Percentiles rank a stretch among this genome's conserved stretches.
Conservation (phyloP, 2,888 invertebrate species). For the Drosophila pegasa region DNA sequence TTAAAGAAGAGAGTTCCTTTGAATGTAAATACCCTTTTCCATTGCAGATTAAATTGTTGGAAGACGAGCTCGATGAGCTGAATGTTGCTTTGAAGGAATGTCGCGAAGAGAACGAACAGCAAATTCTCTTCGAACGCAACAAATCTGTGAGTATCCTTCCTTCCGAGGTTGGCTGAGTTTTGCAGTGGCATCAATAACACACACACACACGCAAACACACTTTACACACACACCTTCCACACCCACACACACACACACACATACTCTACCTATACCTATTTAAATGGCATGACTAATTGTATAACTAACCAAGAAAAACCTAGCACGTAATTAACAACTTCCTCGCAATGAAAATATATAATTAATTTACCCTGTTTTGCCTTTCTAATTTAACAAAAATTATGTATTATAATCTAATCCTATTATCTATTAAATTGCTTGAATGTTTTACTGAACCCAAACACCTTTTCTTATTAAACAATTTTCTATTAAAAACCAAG, state of each 20-base stretch:
- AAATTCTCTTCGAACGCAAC: conserved; percentile 86
- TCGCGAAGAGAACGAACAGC: conserved; percentile 86
- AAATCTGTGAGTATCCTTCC: conserved; percentile 86
- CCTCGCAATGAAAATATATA: conserved; percentile 18
- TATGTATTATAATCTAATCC: conserved; percentile 34
- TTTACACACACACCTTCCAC: conserved; percentile 9
- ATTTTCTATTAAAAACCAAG: conserved; percentile 26
- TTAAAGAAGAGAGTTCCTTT: neutral
- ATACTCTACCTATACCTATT: neutral
- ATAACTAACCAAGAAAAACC: conserved; percentile 41
- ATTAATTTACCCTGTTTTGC: conserved; percentile 15
- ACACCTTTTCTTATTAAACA: conserved; percentile 18
- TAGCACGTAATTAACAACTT: conserved; percentile 25
- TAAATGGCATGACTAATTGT: conserved; percentile 22
- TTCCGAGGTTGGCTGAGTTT: conserved; percentile 71
- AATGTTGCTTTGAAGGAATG: conserved; percentile 88
- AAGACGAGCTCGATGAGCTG: conserved; percentile 90
- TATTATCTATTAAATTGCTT: conserved; percentile 32
- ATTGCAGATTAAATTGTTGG: conserved; percentile 87
- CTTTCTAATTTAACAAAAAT: conserved; percentile 12
- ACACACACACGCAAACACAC: conserved; percentile 10
- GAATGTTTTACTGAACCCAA: conserved; percentile 2
- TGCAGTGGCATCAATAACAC: conserved; percentile 69
- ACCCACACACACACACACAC: conserved; percentile 5
- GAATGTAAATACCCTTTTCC: neutral